Evolutionary conservation across 2,797 vertebrate species (phyloP).

Genomic region (Sebastes cheni): DNA sequence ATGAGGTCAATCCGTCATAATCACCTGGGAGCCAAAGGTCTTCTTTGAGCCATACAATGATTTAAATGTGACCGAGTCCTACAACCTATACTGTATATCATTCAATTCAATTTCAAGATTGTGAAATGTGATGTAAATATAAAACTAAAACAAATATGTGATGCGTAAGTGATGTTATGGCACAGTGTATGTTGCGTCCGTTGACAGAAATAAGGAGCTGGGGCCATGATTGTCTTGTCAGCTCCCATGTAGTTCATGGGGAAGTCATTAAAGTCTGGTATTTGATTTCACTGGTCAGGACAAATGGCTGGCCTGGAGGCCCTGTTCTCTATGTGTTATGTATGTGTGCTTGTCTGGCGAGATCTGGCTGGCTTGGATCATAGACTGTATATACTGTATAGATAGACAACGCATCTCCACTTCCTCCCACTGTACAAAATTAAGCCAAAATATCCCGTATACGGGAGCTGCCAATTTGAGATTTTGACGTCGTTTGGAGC

Average conservation of each 20-base stretch:
- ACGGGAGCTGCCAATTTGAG: too few species aligned
- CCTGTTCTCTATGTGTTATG: background rate
- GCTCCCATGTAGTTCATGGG: background rate
- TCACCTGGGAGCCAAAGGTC: background rate
- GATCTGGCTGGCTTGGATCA: background rate
- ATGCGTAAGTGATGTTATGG: background rate
- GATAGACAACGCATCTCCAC: too few species aligned
- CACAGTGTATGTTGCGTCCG: background rate
- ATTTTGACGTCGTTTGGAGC: too few species aligned
- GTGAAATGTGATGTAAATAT: background rate
- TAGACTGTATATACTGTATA: too few species aligned
- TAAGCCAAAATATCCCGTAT: too few species aligned
- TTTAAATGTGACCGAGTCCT: background rate
- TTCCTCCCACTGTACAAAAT: too few species aligned
- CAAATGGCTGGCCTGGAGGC: conserved; percentile 9
- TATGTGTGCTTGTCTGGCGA: background rate
- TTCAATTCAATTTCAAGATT: too few species aligned
- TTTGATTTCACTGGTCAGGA: conserved; percentile 27
- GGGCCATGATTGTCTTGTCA: conserved; percentile 23
- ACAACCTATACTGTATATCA: background rate
- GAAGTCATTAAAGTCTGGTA: conserved; percentile 12
- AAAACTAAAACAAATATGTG: background rate
- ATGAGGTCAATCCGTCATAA: background rate
- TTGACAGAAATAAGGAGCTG: background rate
- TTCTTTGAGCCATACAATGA: background rate